phyloP scores from a whole-genome alignment of 2,113 vertebrate species.

The Tautogolabrus adspersus region DNA sequence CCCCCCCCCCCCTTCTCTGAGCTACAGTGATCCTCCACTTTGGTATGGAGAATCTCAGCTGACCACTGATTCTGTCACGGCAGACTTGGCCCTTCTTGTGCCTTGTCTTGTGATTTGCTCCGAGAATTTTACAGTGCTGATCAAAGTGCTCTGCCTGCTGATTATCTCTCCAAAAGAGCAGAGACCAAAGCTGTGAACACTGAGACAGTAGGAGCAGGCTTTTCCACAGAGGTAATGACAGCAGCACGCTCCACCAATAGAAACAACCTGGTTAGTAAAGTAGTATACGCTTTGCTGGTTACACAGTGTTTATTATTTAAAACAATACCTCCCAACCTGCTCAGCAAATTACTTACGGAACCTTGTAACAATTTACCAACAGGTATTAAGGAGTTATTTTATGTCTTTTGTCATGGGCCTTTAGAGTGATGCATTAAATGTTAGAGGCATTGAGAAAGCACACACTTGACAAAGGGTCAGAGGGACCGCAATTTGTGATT shows the following conservation, averaged over 20 bases:
- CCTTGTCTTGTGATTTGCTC: conserved; percentile 38
- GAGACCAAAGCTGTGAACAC: conserved; percentile 34
- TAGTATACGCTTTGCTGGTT: background rate
- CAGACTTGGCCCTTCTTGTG: conserved; percentile 17
- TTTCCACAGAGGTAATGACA: conserved; percentile 6
- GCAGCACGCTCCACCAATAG: conserved; percentile 13
- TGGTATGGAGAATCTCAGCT: conserved; percentile 38
- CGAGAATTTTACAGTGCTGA: conserved; percentile 43
- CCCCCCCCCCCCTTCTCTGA: conserved; percentile 18
- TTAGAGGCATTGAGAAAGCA: too few species aligned
- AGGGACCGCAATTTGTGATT: too few species aligned
- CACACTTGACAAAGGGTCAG: too few species aligned
- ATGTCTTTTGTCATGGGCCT: too few species aligned
- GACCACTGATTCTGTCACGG: conserved; percentile 41
- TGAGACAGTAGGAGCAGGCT: conserved; percentile 35
- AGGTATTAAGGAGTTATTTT: too few species aligned
- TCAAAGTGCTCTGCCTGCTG: conserved; percentile 48
- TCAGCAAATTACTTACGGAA: too few species aligned
- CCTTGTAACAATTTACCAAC: too few species aligned
- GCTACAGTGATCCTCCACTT: background rate
- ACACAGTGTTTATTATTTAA: conserved; percentile 40
- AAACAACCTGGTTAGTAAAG: conserved; percentile 18
- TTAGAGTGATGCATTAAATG: too few species aligned
- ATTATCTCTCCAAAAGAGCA: conserved; percentile 54
- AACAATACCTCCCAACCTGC: background rate